Evolutionary conservation across 2,797 vertebrate genomes (phyloP), one percentile per base, ranked within the genome.

Genomic region (Dicrostonyx torquatus): DNA sequence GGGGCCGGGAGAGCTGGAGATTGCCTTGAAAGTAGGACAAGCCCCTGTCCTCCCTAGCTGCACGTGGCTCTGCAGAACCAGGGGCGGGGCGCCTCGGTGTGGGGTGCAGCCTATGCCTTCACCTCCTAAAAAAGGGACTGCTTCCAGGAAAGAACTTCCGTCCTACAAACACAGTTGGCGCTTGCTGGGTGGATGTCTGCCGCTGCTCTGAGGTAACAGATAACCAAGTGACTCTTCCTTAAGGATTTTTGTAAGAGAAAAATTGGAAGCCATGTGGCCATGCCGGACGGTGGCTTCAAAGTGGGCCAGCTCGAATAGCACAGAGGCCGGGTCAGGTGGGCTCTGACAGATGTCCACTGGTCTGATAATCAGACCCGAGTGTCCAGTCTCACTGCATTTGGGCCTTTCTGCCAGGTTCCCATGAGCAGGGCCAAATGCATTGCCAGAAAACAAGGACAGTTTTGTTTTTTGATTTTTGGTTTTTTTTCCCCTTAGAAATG

Each of bases 381-480:
- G 17, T 34, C 43, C 34, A 70, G 9, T 24, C 37, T 11, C 1
- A 18, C 45, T 6, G 24, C 10, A 0, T 6, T 14, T 7, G 0
- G 4, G 15, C 9, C 0, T 50, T 4, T 62, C 70, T 53, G 40
- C 53, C 6, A 18, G n/a, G 40, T 24, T 24, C 58, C 9, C 18
- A 1, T 0, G 2, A 24, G 8, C 0, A 11, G 34, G 43, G 55
- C n/a, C 24, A 4, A 0, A 4, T 0, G 0, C 5, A 14, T 2
- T 26, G 1, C 13, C 11, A 14, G 12, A 31, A 0, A 13, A 0
- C 34, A 0, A 1, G 29, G 53, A 3, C 43, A 17, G 34, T 8
- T 83, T 40, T 43, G 20, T 43, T 43, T 58, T 58, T 55, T 11
- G 17, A 1, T 45, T 34, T 45, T 24, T 82, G 9, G 20, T 13